Evolutionary conservation across 1,140 invertebrate species (phyloP), one percentile per base, ranked within the genome.

Genomic region (Sesamia nonagrioides): DNA sequence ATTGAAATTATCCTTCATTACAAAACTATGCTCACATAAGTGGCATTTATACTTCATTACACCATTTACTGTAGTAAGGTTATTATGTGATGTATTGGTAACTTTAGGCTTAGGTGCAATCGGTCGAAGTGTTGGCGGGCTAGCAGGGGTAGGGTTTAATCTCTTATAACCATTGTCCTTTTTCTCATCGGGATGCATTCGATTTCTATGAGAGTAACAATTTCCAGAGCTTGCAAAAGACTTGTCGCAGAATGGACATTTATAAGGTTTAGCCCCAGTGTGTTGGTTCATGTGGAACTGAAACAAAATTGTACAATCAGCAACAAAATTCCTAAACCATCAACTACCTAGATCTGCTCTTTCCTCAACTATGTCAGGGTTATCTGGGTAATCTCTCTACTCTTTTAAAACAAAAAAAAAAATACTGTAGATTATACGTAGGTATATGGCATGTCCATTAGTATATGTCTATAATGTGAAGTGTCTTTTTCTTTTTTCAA

Each of bases 201-300:
- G 93, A 89, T 96, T 97, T 76, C 97, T 95, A 87, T 97, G 97
- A 1, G 97, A 97, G 85, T 97, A 97, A 86, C 97, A 97, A 84
- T 97, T 97, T 13, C 97, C 97, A n/a, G 97, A 97, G 89, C 96
- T 97, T 11, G 97, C 97, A 90, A 98, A 98, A 15, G 97, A 96
- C 86, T 97, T 97, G 1, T 97, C 96, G 95, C 97, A 98, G 88
- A 97, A 97, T 21, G 96, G 96, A 95, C 98, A 98, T 88, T 97
- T 96, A 92, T 98, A 98, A 7, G 97, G 97, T 79, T 97, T 96
- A 18, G 96, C 97, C 54, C 97, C 97, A 18, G 97, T 98, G 88
- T 98, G 97, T 85, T 97, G 97, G 89, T 97, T 97, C 82, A 97
- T 96, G 88, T 97, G 97, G 91, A 97, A 97, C 95, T 96, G 89